Evolutionary conservation across 1,140 invertebrate genomes (phyloP).

Genomic region (Trachelipus rathkii): DNA sequence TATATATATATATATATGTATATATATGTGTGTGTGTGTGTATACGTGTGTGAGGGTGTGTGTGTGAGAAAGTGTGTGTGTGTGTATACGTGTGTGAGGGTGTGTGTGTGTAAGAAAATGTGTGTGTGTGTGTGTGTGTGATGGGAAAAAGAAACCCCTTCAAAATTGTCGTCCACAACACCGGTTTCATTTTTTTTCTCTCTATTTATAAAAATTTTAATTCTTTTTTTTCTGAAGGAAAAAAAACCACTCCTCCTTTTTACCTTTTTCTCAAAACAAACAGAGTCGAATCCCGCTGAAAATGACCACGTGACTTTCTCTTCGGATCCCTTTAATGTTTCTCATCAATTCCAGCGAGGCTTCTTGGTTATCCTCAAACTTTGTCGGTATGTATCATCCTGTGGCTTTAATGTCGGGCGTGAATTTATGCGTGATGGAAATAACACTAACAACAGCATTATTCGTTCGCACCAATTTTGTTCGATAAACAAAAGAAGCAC

Average conservation of each 20-base stretch:
- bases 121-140: no score
- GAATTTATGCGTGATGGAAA: background rate
- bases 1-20: constrained; percentile 16
- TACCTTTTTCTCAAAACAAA: background rate
- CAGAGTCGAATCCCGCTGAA: background rate
- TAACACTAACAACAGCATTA: constrained; percentile 2
- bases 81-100: no score
- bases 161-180: no score
- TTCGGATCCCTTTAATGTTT: background rate
- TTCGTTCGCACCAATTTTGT: background rate
- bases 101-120: no score
- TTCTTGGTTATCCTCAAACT: background rate
- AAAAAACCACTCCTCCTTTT: constrained; percentile 29
- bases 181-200: no score
- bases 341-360: background rate
- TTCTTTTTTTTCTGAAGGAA: no score
- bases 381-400: constrained; percentile 1
- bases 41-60: no score
- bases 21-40: background rate
- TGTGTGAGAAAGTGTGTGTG: no score
- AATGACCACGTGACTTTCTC: background rate
- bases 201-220: no score
- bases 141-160: no score
- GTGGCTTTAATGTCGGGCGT: background rate
- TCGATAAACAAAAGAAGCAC: constrained; percentile 1